Evolutionary conservation across 2,888 invertebrate species (phyloP).

Genomic region (Drosophila nr. perissopoda): DNA sequence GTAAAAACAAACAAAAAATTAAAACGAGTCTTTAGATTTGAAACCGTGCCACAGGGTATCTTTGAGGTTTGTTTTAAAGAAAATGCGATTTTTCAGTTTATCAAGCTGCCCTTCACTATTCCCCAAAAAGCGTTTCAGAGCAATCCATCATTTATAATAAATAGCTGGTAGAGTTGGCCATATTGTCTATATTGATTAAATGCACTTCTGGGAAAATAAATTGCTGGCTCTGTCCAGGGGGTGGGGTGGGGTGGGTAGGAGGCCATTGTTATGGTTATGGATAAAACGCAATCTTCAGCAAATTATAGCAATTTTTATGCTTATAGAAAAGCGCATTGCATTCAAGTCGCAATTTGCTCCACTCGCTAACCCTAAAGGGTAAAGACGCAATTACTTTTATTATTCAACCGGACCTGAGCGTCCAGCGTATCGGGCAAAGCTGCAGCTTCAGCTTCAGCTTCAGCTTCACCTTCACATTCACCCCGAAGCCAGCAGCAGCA

Average conservation of each 20-base stretch:
- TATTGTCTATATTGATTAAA: conserved; percentile 68
- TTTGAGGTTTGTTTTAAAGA: not conserved
- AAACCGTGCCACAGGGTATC: not conserved
- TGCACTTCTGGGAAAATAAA: conserved; percentile 68
- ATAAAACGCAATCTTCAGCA: conserved; percentile 79
- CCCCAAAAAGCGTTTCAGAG: conserved; percentile 25
- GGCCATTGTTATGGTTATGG: conserved; percentile 70
- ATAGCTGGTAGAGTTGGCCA: conserved; percentile 51
- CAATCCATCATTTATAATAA: conserved; percentile 75
- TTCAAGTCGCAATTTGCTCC: conserved; percentile 72
- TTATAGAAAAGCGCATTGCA: conserved; percentile 71
- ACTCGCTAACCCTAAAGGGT: conserved; percentile 83
- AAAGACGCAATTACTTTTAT: conserved; percentile 83
- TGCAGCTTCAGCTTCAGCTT: conserved; percentile 26
- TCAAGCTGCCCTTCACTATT: conserved; percentile 32
- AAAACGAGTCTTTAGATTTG: not conserved
- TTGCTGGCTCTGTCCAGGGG: conserved; percentile 38
- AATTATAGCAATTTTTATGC: conserved; percentile 84
- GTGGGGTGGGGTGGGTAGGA: conserved; percentile 3
- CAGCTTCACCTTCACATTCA: conserved; percentile 55
- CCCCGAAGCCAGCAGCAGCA: conserved; percentile 46
- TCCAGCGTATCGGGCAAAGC: conserved; percentile 25
- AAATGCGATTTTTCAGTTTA: conserved; percentile 2
- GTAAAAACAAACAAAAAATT: not conserved
- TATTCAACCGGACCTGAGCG: conserved; percentile 51